Percentiles rank a stretch among this genome's conserved stretches.
Conservation (phyloP, 2,888 invertebrate genomes). For the Coleophora deauratella region DNA sequence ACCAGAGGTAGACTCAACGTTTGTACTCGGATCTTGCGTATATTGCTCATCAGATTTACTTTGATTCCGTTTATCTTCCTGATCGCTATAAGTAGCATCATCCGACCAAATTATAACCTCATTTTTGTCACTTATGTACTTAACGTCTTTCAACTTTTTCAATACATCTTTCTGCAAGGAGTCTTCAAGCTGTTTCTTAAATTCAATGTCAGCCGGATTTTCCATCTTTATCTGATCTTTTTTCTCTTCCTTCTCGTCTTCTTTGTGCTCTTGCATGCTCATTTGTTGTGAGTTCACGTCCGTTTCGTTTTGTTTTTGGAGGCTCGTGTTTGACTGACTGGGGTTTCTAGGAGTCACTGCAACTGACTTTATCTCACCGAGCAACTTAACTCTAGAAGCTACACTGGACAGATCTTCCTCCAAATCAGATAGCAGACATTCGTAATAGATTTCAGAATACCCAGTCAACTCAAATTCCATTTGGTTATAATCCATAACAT, state of each 20-base stretch:
- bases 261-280: slow-evolving; percentile 9
- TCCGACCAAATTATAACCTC: slow-evolving; percentile 47
- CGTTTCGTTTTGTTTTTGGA: slow-evolving; percentile 18
- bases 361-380: slow-evolving; percentile 43
- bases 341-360: slow-evolving; percentile 34
- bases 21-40: neutral
- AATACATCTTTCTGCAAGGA: slow-evolving; percentile 32
- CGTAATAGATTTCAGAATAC: slow-evolving; percentile 55
- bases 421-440: slow-evolving; percentile 41
- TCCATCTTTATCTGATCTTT: slow-evolving; percentile 1
- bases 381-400: slow-evolving; percentile 48
- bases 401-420: slow-evolving; percentile 51
- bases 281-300: slow-evolving; percentile 3
- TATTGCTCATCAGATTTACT: slow-evolving; percentile 11
- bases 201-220: slow-evolving; percentile 9
- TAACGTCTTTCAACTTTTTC: slow-evolving; percentile 41
- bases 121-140: slow-evolving; percentile 38
- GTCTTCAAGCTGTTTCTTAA: slow-evolving; percentile 27
- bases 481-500: slow-evolving; percentile 53
- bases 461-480: slow-evolving; percentile 61
- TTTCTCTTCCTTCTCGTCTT: slow-evolving; percentile 2
- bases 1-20: slow-evolving; percentile 21
- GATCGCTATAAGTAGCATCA: slow-evolving; percentile 26
- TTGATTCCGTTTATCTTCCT: slow-evolving; percentile 15
- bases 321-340: slow-evolving; percentile 19